These are phyloP conservation scores for Camelus dromedarius DNA, from an alignment of 2,113 vertebrate genomes.

Conservation along the genomic window DNA sequence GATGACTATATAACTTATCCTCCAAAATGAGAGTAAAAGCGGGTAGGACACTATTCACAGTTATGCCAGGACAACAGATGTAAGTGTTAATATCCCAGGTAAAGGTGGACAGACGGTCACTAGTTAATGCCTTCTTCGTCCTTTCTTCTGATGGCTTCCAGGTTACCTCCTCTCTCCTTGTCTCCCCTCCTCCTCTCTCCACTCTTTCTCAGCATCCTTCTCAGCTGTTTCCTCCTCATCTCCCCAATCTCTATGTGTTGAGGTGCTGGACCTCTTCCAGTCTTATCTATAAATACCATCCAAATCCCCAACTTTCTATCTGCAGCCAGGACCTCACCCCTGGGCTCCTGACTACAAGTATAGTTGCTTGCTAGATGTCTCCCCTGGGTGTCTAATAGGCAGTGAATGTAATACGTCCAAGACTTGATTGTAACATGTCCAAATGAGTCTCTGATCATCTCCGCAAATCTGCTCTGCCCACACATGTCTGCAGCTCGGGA, in stretches of 20 bases:
- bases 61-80: not conserved
- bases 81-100: not conserved
- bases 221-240: not conserved
- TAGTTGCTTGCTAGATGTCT: not conserved
- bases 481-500: not conserved
- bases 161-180: not conserved
- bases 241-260: not conserved
- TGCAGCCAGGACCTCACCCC: not conserved
- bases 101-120: not conserved
- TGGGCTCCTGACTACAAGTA: not conserved
- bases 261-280: not conserved
- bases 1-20: not conserved
- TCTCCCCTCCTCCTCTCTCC: not conserved
- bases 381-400: not conserved
- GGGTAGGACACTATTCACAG: not conserved
- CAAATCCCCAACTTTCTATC: fast-evolving
- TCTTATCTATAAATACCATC: not conserved
- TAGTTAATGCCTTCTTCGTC: not conserved
- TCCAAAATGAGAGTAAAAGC: not conserved
- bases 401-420: not conserved
- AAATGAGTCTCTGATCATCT: not conserved
- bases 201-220: not conserved
- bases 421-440: not conserved
- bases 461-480: not conserved
- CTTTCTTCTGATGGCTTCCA: not conserved